Evolutionary conservation across 1,140 invertebrate species (phyloP), one percentile per base, ranked within the genome.

Genomic region (Hylaeus anthracinus): DNA sequence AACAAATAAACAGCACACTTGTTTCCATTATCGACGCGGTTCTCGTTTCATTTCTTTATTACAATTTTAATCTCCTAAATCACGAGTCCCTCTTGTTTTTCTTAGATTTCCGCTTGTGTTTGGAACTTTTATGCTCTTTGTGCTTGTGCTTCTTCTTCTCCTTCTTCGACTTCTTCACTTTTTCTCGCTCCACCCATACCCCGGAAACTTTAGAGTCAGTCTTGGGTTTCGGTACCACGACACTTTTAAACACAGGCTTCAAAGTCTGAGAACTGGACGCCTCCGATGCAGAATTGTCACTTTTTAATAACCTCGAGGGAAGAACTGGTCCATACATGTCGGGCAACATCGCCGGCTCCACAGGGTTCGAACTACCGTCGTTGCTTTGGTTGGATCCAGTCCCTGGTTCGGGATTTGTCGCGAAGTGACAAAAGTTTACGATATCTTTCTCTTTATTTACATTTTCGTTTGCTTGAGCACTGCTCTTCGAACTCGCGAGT

Each of bases 251-350:
- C 48, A 90, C 48, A 37, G 88, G 86, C 74, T 84, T 92, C 2
- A 66, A 70, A 3, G 64, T 65, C 69, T 84, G 74, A 0, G 56
- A 70, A 64, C 60, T 74, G 5, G 51, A 75, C 2, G 65, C 26
- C 37, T 78, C 77, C 9, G 58, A 63, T 45, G 55, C 45, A 0
- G 53, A 56, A 72, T 61, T 64, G 8, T 85, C 75, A 3, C 37
- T 48, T 61, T 66, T 82, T 4, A 56, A 37, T 15, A 69, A 55
- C 12, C 72, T 88, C 5, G 92, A 92, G 2, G 95, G 95, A 82
- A 95, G 92, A 84, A 92, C 94, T 6, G 95, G 95, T 15, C 95
- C 95, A 74, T 95, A 95, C 53, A 92, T 86, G 75, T 92, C 89
- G 2, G 69, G 45, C 6, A 61, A 51, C 48, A 77, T 39, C 14